Evolutionary conservation across 2,797 vertebrate species (phyloP).

Genomic region (Gymnopithys bicolor): DNA sequence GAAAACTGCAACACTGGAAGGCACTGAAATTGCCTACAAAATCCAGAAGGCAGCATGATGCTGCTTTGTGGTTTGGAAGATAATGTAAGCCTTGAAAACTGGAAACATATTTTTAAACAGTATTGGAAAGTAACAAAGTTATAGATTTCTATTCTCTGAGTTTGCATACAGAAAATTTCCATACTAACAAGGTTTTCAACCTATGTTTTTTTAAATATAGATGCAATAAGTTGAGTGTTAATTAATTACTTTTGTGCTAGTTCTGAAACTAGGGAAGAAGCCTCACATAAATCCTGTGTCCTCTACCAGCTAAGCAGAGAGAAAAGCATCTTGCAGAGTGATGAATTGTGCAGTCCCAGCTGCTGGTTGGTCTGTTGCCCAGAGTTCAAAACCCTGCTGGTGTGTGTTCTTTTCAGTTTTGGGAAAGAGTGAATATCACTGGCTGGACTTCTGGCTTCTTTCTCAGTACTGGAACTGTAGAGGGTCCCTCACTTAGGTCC

Average conservation of each 20-base stretch:
- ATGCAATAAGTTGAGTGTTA: background rate
- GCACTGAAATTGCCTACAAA: background rate
- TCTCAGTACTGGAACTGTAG: background rate
- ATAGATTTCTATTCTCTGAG: background rate
- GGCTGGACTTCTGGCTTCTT: background rate
- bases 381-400: background rate
- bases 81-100: background rate
- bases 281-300: background rate
- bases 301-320: background rate
- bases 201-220: background rate
- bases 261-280: background rate
- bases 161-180: background rate
- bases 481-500: background rate
- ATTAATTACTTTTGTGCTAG: background rate
- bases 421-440: background rate
- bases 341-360: background rate
- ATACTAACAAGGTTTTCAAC: background rate
- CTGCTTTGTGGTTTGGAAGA: slow-evolving; percentile 28
- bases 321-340: background rate
- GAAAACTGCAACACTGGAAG: background rate
- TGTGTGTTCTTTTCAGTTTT: background rate
- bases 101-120: background rate
- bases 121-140: background rate
- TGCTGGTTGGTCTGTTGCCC: background rate
- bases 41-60: background rate